A percentile compares a stretch with the other conserved stretches of the same genome.
These are phyloP conservation scores for Lampris incognitus DNA, from an alignment of 2,113 vertebrate genomes.

Conservation along the genomic window DNA sequence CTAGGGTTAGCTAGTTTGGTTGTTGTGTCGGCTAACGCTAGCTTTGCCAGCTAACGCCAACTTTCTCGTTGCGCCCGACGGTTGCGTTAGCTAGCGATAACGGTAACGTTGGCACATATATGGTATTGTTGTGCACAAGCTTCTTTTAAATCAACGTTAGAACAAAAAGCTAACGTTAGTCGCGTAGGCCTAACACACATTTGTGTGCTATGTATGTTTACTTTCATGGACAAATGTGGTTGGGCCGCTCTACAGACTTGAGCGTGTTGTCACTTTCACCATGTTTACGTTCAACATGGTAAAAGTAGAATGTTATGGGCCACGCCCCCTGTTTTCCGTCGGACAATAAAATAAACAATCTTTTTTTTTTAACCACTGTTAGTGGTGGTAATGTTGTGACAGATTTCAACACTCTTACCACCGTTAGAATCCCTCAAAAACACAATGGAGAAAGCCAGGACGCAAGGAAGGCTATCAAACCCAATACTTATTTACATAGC, in stretches of 20 bases:
- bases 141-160: too few species aligned
- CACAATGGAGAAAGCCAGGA: not conserved
- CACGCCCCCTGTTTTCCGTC: conserved; percentile 40
- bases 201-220: not conserved
- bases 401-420: not conserved
- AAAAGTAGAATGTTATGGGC: conserved; percentile 15
- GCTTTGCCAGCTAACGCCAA: conserved; percentile 37
- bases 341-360: not conserved
- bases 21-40: conserved; percentile 39
- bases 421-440: not conserved
- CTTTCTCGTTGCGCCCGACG: not conserved
- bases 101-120: too few species aligned
- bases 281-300: conserved; percentile 47
- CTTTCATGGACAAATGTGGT: not conserved
- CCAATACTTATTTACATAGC: too few species aligned
- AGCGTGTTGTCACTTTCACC: not conserved
- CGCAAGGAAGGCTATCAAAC: not conserved
- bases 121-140: too few species aligned
- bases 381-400: not conserved
- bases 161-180: too few species aligned
- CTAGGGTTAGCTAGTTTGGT: not conserved
- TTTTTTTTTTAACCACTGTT: not conserved
- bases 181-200: too few species aligned
- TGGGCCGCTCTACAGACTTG: not conserved
- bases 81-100: too few species aligned